Conservation (phyloP, 2,888 invertebrate genomes). For the Apamea crenata region DNA sequence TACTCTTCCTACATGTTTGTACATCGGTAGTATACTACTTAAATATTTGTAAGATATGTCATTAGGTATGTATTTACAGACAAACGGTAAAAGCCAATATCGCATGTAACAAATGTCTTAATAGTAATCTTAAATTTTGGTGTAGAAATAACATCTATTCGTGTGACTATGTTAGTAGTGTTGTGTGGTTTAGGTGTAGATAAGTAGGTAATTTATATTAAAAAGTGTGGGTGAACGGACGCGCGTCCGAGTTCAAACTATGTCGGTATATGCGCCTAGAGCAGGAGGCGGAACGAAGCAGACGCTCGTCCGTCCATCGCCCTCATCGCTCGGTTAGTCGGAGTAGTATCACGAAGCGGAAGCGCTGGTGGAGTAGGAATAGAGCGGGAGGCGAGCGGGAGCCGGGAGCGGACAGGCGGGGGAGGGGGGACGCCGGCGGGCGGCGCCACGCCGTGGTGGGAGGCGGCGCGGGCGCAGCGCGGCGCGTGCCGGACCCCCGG, state of each 20-base stretch:
- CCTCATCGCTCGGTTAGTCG: constrained; percentile 86
- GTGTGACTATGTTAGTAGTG: constrained; percentile 89
- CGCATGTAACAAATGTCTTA: constrained; percentile 76
- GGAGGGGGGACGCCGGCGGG: constrained; percentile 81
- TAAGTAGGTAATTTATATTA: constrained; percentile 77
- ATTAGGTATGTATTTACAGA: constrained; percentile 82
- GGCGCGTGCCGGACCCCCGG: constrained; percentile 74
- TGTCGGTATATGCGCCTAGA: constrained; percentile 48
- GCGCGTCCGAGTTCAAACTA: constrained; percentile 76
- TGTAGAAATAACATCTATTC: constrained; percentile 90
- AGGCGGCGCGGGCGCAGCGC: constrained; percentile 86
- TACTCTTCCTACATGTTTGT: constrained; percentile 76
- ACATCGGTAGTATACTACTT: constrained; percentile 76
- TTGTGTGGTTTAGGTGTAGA: constrained; percentile 87
- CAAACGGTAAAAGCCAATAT: constrained; percentile 81
- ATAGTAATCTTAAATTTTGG: constrained; percentile 83
- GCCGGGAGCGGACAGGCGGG: constrained; percentile 54
- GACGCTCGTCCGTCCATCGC: constrained; percentile 88
- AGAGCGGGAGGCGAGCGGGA: constrained; percentile 63
- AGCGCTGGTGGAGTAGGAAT: constrained; percentile 79
- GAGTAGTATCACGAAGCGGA: constrained; percentile 87
- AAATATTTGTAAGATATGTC: constrained; percentile 71
- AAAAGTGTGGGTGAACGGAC: constrained; percentile 85
- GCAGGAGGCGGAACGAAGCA: constrained; percentile 61
- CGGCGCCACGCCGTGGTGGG: constrained; percentile 85